Conservation (phyloP, 2,113 vertebrate genomes). For the Gobio gobio region DNA sequence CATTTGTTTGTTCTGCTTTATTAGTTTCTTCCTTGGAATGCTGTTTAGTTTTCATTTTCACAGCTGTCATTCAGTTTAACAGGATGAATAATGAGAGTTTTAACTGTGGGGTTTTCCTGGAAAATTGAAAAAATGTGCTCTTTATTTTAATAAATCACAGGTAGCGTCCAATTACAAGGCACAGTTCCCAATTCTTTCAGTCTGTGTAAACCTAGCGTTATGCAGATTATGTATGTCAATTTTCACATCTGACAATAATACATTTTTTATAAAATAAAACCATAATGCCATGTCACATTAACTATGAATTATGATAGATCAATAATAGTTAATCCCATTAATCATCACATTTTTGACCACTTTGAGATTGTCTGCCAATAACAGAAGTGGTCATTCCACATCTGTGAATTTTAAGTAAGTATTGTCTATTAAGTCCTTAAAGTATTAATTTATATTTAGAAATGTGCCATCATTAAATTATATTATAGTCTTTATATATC, state of each 20-base stretch:
- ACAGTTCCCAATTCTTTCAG: not conserved
- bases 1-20: constrained; percentile 7
- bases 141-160: constrained; percentile 13
- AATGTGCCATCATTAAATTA: not conserved
- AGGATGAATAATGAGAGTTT: not conserved
- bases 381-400: not conserved
- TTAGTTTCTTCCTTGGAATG: constrained; percentile 7
- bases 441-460: not conserved
- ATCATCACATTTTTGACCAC: not conserved
- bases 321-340: not conserved
- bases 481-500: not conserved
- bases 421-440: not conserved
- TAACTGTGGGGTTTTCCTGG: not conserved
- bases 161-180: not conserved
- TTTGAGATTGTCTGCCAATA: not conserved
- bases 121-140: not conserved
- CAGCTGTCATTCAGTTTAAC: constrained; percentile 20
- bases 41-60: constrained; percentile 24
- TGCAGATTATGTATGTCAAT: not conserved
- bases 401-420: not conserved
- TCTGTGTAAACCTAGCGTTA: not conserved
- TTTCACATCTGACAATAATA: not conserved
- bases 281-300: not conserved
- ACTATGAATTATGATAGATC: not conserved
- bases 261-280: not conserved